Evolutionary conservation across 2,113 vertebrate species (phyloP), one percentile per base, ranked within the genome.

Genomic region (Dermatemys mawii): DNA sequence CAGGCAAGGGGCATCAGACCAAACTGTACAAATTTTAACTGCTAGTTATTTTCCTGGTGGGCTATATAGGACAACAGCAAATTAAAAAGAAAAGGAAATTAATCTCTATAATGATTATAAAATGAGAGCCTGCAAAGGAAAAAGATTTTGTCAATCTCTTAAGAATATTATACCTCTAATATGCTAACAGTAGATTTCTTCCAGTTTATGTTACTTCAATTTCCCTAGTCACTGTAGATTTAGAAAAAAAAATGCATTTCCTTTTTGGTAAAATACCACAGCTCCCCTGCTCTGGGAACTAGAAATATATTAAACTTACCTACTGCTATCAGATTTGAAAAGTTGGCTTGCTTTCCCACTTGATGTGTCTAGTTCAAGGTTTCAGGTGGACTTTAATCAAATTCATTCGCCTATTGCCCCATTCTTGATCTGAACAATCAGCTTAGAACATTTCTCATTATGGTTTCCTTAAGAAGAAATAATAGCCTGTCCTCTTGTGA

Each of bases 391-490:
- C 92, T 97, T 96, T 95, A 96, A 96, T 97, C 95, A 96, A 96
- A 94, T 85, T 57, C 92, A 82, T 78, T 87, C 79, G 78, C 51
- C 79, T 54, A 63, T 50, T 95, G 93, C 84, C 92, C 95, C 94
- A 86, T 96, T 81, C 89, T 96, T 97, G 93, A 96, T 96, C 90
- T 1, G 60, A 95, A 93, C 93, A 96, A 97, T 96, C 96, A 93
- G 90, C 95, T 96, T 83, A 95, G 97, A 96, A 97, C 84, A 97
- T 96, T 96, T 97, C 95, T 97, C 97, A 97, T 97, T 97, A 97
- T 83, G 86, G 57, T 54, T 96, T 97, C 93, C 96, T 87, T 85
- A 92, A 94, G 93, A 96, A 92, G 93, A 96, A 95, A 97, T 97
- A 97, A 97, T 93, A 94, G 93, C 86, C 90, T 95, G 93, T 94